Evolutionary conservation across 2,113 vertebrate species (phyloP), one percentile per base, ranked within the genome.

Genomic region (Stigmatopora argus): DNA sequence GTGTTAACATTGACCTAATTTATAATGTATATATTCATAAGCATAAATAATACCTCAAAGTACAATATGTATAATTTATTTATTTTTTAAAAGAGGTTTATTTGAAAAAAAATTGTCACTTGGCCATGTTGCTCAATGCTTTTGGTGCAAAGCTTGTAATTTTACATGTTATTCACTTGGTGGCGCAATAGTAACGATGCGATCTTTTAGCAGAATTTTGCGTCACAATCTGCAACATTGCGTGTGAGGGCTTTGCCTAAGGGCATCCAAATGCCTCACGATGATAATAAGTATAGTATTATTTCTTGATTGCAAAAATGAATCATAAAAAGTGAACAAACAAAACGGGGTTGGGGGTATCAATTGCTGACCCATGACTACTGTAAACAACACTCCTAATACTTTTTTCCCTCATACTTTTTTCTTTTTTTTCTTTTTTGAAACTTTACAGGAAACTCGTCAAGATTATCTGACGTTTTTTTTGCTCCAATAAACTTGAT

Each of bases 401-500:
- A 18, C 7, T 49, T n/a, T 19, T 49, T 49, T 5, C 17, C 17
- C 17, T 15, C 14, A 5, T 51, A n/a, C 9, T 21, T 52, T 52
- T 4, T 21, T 10, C 4, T 12, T 7, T 17, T 14, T 13, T 7
- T 56, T 56, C 13, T 31, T 31, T 56, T 56, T 14, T 31, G 38
- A 60, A 44, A 19, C 7, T 5, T 2, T 15, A 23, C 44, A 8
- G 59, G 38, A 23, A 38, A 59, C n/a, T 13, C 23, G 23, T 78
- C 66, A 80, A 74, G 19, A 81, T 72, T 79, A 82, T 63, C 72
- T 84, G 72, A 66, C 63, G 74, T 31, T 31, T 31, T 78, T 69
- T 89, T 85, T 87, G 74, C 57, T 69, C 76, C 78, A 62, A 65
- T 76, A 78, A 79, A 65, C 38, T 75, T 70, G 83, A 77, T 78